Conservation (phyloP, 2,113 vertebrate species). For the Apteryx owenii region DNA sequence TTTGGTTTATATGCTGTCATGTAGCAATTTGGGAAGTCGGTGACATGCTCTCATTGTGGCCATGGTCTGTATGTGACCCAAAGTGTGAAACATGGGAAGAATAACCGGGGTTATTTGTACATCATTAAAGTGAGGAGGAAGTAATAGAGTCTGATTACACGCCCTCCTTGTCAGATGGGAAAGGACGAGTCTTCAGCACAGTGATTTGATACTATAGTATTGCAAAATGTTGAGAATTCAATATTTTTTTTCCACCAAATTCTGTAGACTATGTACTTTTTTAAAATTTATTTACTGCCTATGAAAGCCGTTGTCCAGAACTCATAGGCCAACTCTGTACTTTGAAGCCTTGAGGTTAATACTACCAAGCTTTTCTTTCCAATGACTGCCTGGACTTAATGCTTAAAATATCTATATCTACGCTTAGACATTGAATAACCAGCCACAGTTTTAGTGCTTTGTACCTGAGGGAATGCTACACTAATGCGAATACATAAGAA, state of each 20-base stretch:
- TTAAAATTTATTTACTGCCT: no score
- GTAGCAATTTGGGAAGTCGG: not conserved
- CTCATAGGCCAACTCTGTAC: no score
- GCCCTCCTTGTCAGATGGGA: no score
- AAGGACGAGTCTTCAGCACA: no score
- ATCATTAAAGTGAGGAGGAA: not conserved
- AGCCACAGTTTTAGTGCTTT: fast-evolving
- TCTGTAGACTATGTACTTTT: no score
- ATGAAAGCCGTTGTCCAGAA: no score
- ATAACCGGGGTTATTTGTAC: not conserved
- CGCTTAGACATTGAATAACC: not conserved
- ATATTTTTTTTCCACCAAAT: no score
- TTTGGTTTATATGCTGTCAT: no score
- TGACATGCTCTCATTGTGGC: not conserved
- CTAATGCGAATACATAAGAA: not conserved
- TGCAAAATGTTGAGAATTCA: no score
- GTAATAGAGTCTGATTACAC: not conserved
- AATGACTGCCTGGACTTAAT: not conserved
- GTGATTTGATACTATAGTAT: no score
- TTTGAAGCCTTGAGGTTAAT: no score
- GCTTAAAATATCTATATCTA: fast-evolving
- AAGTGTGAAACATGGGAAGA: not conserved
- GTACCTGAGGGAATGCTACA: fast-evolving
- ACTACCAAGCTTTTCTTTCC: not conserved
- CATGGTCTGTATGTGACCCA: not conserved